These are phyloP conservation scores for Nasonia oneida DNA, from an alignment of 2,888 invertebrate species.

Conservation along the genomic window DNA sequence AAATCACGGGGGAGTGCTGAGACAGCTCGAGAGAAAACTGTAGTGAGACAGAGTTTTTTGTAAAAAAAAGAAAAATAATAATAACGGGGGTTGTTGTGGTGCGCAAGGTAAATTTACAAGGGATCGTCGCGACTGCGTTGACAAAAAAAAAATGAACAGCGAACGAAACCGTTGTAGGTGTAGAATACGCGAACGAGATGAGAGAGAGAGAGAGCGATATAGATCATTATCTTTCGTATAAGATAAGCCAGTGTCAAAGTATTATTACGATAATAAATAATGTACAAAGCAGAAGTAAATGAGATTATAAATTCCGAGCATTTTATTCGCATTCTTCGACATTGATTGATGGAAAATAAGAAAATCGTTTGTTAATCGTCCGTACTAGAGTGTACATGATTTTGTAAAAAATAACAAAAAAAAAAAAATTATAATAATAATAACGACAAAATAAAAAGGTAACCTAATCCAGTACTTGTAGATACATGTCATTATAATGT, in stretches of 20 bases:
- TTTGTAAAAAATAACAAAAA: conserved; percentile 58
- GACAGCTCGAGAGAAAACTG: conserved; percentile 57
- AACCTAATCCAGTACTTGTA: conserved; percentile 56
- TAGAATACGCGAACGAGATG: conserved; percentile 37
- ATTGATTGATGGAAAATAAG: conserved; percentile 49
- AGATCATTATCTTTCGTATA: conserved; percentile 78
- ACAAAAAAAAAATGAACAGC: conserved; percentile 62
- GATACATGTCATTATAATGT: conserved; percentile 60
- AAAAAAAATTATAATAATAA: not conserved
- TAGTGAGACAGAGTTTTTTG: conserved; percentile 54
- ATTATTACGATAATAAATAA: conserved; percentile 77
- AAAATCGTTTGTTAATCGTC: conserved; percentile 60
- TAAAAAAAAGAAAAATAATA: conserved; percentile 46
- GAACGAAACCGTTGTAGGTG: conserved; percentile 45
- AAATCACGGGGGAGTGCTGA: conserved; percentile 47
- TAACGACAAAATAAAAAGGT: conserved; percentile 28
- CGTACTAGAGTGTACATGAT: conserved; percentile 57
- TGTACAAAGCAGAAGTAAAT: conserved; percentile 73
- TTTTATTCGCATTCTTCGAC: conserved; percentile 59
- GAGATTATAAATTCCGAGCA: conserved; percentile 53
- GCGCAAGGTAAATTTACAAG: conserved; percentile 46
- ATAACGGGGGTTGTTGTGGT: conserved; percentile 42
- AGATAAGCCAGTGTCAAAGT: conserved; percentile 78
- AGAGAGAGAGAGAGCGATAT: conserved; percentile 67
- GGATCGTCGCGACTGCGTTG: conserved; percentile 27